Percentiles rank a stretch among this genome's conserved stretches.
Conservation (phyloP, 2,113 vertebrate genomes). For the Sphaerodactylus townsendi region DNA sequence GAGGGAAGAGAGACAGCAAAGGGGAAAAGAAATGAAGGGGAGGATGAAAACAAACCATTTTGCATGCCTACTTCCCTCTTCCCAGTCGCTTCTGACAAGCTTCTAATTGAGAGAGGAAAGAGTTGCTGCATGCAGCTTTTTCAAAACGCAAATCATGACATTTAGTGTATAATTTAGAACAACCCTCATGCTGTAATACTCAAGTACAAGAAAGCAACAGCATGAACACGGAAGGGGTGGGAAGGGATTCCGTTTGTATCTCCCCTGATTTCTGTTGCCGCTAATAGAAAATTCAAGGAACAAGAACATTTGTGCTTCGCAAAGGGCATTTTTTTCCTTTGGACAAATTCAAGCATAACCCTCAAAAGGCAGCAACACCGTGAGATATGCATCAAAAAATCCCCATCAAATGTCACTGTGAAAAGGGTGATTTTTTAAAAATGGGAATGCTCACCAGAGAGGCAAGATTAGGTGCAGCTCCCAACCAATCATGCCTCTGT, state of each 20-base stretch:
- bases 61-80: too few relatives aligned
- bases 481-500: too few relatives aligned
- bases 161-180: background rate
- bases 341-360: background rate
- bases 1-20: background rate
- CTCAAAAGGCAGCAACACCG: background rate
- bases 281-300: background rate
- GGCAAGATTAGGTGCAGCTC: too few relatives aligned
- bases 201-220: background rate
- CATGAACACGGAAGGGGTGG: background rate
- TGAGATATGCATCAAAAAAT: background rate
- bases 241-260: background rate
- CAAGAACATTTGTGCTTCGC: background rate
- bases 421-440: too few relatives aligned
- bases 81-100: background rate
- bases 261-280: background rate
- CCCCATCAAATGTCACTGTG: background rate
- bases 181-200: background rate
- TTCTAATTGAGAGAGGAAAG: background rate
- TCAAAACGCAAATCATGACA: background rate
- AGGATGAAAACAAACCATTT: background rate
- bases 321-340: too few relatives aligned
- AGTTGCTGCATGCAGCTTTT: background rate
- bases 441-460: too few relatives aligned
- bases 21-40: background rate